phyloP scores from a whole-genome alignment of 2,888 invertebrate species.

The Scrobipalpa atriplicella region DNA sequence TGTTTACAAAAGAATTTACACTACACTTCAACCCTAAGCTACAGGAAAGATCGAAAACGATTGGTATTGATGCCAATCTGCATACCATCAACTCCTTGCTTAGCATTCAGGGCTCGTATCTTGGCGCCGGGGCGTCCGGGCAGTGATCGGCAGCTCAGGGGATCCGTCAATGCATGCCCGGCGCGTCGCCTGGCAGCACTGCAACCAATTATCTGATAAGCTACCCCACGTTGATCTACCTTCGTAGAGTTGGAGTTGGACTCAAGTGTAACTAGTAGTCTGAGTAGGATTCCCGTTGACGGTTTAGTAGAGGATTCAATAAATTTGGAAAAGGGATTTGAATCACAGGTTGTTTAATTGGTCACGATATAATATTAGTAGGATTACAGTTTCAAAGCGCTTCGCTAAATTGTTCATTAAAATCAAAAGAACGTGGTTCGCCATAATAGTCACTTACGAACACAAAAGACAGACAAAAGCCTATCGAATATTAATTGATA shows the following conservation, averaged over 20 bases:
- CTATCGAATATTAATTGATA: no score
- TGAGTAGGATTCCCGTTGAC: no score
- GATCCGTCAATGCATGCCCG: conserved; percentile 46
- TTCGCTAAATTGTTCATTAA: no score
- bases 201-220: conserved; percentile 77
- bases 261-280: neutral
- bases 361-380: no score
- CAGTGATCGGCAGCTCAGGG: conserved; percentile 30
- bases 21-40: neutral
- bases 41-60: conserved; percentile 18
- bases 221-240: conserved; percentile 35
- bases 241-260: neutral
- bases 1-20: neutral
- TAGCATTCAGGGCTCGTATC: conserved; percentile 14
- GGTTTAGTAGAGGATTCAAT: neutral
- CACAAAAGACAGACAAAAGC: no score
- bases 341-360: no score
- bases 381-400: no score
- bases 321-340: neutral
- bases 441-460: no score
- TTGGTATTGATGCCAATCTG: conserved; percentile 19
- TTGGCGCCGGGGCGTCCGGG: neutral
- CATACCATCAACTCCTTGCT: conserved; percentile 16
- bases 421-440: no score
- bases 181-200: conserved; percentile 51